A percentile compares a stretch with the other conserved stretches of the same genome.
Evolutionary conservation across 2,888 invertebrate species (phyloP).

Genomic region (Leptinotarsa haldemani): DNA sequence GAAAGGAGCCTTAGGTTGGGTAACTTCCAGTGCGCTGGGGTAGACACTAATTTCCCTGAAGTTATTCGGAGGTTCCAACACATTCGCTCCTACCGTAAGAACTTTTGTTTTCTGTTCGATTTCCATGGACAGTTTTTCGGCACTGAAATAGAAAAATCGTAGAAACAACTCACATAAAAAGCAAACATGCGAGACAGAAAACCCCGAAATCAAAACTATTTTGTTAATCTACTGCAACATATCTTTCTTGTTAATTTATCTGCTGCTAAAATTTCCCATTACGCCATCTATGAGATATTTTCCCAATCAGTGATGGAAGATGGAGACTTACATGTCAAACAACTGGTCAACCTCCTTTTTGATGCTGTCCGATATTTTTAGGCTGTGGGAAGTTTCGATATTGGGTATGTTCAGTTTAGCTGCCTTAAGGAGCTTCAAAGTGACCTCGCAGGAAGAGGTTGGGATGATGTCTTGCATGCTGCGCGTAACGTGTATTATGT

Average conservation of each 20-base stretch:
- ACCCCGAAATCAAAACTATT: too few species aligned
- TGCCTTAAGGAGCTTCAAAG: constrained; percentile 33
- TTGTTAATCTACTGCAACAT: too few species aligned
- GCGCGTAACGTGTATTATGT: constrained; percentile 31
- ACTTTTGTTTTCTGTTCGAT: constrained; percentile 3
- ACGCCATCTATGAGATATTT: neutral
- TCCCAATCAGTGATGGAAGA: neutral
- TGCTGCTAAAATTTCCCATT: too few species aligned
- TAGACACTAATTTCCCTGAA: constrained; percentile 29
- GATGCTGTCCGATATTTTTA: constrained; percentile 41
- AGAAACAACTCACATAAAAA: too few species aligned
- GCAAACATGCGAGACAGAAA: too few species aligned
- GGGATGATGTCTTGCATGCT: constrained; percentile 35
- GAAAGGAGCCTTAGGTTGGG: constrained; percentile 61
- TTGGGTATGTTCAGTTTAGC: constrained; percentile 34
- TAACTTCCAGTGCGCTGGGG: constrained; percentile 61
- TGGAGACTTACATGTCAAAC: neutral
- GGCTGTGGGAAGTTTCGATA: constrained; percentile 36
- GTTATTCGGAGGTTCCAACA: constrained; percentile 27
- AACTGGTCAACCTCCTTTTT: constrained; percentile 28
- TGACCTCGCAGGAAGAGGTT: constrained; percentile 31
- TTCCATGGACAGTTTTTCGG: neutral
- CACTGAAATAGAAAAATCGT: neutral
- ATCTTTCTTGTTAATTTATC: neutral
- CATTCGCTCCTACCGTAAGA: neutral